Evolutionary conservation across 1,140 invertebrate genomes (phyloP), one percentile per base, ranked within the genome.

Genomic region (Drosophila seguyi): DNA sequence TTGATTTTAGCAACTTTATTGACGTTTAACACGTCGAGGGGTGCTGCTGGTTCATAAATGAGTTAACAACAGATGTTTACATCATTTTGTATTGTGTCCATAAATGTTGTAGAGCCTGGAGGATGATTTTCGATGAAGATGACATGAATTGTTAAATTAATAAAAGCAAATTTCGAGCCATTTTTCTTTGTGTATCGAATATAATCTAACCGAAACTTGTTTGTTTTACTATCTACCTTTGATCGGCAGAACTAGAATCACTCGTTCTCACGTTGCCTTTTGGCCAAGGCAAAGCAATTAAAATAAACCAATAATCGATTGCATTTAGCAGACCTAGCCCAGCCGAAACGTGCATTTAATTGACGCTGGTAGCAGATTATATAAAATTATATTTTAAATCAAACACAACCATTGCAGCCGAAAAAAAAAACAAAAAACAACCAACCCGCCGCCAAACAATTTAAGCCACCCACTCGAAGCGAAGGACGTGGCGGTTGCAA

Each of bases 331-430:
- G 68, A 60, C 47, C 56, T 55, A 55, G 39, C 48, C 56, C 74
- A 71, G 53, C 74, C 80, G 65, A 88, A 88, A 88, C 84, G 84
- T 88, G 84, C 84, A 88, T 90, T 88, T 88, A 88, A 88, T 88
- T 88, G 85, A 71, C 73, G 85, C 84, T 87, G 74, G 79, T 66
- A 87, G 79, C 74, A 84, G 73, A 88, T 88, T 88, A 88, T 87
- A 88, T 73, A 88, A 88, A 88, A 88, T 90, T 88, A 88, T 88
- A 88, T 90, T 88, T 88, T 90, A 88, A 88, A 88, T 88, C 84
- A 87, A 87, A 87, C 75, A 88, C 75, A 88, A 76, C 75, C 66
- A 77, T 61, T 73, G 55, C 80, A 71, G 47, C 63, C 45, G 45
- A 76, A 81, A 73, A 53, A 69, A 62, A 63, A 25, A 25, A 25